phyloP scores from a whole-genome alignment of 2,797 vertebrate genomes.

The Sorex maritimensis region DNA sequence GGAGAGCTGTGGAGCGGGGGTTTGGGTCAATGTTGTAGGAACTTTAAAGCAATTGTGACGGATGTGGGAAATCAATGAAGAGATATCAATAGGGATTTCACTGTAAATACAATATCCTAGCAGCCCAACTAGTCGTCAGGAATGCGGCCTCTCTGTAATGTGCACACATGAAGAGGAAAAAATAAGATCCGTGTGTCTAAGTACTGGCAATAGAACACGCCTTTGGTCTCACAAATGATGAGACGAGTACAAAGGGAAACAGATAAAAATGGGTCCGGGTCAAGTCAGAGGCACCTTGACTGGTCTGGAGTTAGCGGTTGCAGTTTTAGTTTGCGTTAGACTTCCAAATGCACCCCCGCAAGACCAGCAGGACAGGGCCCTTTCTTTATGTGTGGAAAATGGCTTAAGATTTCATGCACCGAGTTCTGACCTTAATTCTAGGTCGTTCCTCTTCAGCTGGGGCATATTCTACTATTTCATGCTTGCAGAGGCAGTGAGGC shows the following conservation, averaged over 20 bases:
- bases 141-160: constrained; percentile 37
- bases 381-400: neutral
- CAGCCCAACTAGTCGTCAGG: constrained; percentile 49
- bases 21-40: constrained; percentile 77
- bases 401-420: neutral
- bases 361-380: neutral
- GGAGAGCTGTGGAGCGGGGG: constrained; percentile 60
- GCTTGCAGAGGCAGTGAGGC: neutral
- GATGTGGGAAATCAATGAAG: constrained; percentile 78
- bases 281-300: neutral
- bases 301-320: neutral
- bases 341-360: neutral
- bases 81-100: constrained; percentile 79
- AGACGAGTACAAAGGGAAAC: neutral
- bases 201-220: neutral
- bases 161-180: constrained; percentile 53
- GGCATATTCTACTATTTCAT: neutral
- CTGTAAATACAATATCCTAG: constrained; percentile 69
- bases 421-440: neutral
- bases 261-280: neutral
- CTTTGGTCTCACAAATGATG: neutral
- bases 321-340: neutral
- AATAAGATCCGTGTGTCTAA: neutral
- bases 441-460: neutral
- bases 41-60: constrained; percentile 75